Evolutionary conservation across 2,888 invertebrate species (phyloP).

Genomic region (Malthinus flaveolus): DNA sequence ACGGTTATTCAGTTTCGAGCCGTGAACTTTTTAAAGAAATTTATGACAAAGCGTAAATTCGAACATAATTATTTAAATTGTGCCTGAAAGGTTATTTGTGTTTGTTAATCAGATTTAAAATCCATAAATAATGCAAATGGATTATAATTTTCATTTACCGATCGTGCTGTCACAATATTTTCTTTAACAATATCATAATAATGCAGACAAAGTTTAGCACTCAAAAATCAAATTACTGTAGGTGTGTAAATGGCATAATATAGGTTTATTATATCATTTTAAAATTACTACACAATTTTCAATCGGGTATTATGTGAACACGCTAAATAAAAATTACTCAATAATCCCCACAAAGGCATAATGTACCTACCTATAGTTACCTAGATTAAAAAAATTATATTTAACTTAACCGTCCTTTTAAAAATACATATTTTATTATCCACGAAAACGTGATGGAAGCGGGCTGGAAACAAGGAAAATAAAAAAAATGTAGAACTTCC

Average conservation of each 20-base stretch:
- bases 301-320: slow-evolving; percentile 18
- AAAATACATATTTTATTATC: not conserved
- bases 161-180: no score
- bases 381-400: not conserved
- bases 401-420: not conserved
- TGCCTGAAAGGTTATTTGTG: no score
- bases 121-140: not conserved
- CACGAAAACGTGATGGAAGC: not conserved
- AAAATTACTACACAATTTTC: slow-evolving; percentile 24
- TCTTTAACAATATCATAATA: no score
- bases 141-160: not conserved
- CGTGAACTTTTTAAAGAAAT: not conserved
- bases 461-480: slow-evolving; percentile 9
- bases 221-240: slow-evolving; percentile 1
- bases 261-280: slow-evolving; percentile 7
- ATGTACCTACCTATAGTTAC: not conserved
- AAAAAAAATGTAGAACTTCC: slow-evolving; percentile 37
- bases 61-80: no score
- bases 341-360: slow-evolving; percentile 12
- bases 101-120: not conserved
- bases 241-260: not conserved
- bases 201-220: not conserved
- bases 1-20: no score
- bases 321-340: slow-evolving; percentile 35
- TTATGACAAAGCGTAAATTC: no score